Base-by-base conservation (phyloP, 2,888 invertebrate genomes). In the Gari tellinella region DNA sequence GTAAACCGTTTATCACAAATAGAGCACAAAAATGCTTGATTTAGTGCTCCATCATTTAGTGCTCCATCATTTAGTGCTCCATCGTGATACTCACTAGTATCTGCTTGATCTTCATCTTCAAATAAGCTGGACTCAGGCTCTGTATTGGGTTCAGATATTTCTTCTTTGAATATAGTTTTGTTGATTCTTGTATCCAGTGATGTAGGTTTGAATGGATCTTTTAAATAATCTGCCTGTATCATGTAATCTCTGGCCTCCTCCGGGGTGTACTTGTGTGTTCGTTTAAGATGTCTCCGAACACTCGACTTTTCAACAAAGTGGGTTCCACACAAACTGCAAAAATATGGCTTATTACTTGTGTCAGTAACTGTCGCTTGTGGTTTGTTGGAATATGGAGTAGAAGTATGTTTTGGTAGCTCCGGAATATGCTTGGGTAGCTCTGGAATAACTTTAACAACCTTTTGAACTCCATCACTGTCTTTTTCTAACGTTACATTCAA, bases 281-380 rank as follows among this genome's bases (percentile, higher is more conserved):
- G 37, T 45, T 67, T 70, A 26, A 77, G 52, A 58, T 77, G 77
- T 25, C 75, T 53, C 15, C 75, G 57, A 12, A 75, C 75, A 38
- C 75, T 72, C 17, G 79, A 75, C 46, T 69, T 72, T 23, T 75
- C 74, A 5, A 69, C 65, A 55, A 79, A 70, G 37, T 45, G 57
- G 17, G 58, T 69, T 15, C 57, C 57, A 51, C 79, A 79, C 37
- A 79, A 45, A n/a, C 26, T 61, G 48, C 79, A 79, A 17, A 53
- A 48, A 43, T 52, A 77, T 25, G 72, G 77, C 61, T 77, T 77
- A 31, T 10, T 10, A 12, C 51, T 49, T 19, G 48, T 37, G 48
- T n/a, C 3, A 15, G 19, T 14, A 8, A 12, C 8, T 14, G 37
- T 5, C 23, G 53, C 8, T 41, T 10, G 21, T 12, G 25, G 23